These are phyloP conservation scores for Gymnogyps californianus DNA, from an alignment of 2,113 vertebrate species.

Conservation along the genomic window DNA sequence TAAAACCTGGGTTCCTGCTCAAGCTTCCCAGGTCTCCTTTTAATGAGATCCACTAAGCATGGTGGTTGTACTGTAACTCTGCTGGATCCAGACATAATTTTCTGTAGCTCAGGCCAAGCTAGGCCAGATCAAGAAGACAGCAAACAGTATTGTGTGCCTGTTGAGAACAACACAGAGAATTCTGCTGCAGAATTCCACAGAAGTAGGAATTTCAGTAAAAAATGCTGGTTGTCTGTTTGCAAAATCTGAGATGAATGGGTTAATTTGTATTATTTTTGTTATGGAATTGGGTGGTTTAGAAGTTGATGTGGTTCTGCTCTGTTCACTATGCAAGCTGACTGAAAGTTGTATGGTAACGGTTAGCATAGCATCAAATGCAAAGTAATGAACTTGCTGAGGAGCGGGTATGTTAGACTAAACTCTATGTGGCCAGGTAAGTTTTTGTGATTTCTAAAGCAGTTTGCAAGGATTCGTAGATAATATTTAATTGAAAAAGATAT, in stretches of 20 bases:
- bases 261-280: background rate
- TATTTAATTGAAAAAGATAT: background rate
- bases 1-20: background rate
- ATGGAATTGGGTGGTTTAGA: background rate
- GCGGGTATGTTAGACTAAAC: background rate
- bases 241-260: background rate
- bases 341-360: rapidly evolving
- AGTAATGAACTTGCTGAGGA: background rate
- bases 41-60: background rate
- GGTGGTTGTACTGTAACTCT: background rate
- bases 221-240: background rate
- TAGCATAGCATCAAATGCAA: background rate
- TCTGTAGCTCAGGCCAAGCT: background rate
- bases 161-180: background rate
- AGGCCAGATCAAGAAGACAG: background rate
- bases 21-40: background rate
- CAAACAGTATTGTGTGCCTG: background rate
- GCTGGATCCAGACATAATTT: background rate
- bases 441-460: background rate
- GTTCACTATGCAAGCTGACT: background rate
- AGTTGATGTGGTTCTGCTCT: background rate
- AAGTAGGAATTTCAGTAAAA: background rate
- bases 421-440: background rate
- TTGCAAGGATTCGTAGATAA: background rate
- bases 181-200: background rate